Percentiles rank a stretch among this genome's conserved stretches.
Evolutionary conservation across 2,888 invertebrate species (phyloP).

Genomic region (Acanthosoma haemorrhoidale): DNA sequence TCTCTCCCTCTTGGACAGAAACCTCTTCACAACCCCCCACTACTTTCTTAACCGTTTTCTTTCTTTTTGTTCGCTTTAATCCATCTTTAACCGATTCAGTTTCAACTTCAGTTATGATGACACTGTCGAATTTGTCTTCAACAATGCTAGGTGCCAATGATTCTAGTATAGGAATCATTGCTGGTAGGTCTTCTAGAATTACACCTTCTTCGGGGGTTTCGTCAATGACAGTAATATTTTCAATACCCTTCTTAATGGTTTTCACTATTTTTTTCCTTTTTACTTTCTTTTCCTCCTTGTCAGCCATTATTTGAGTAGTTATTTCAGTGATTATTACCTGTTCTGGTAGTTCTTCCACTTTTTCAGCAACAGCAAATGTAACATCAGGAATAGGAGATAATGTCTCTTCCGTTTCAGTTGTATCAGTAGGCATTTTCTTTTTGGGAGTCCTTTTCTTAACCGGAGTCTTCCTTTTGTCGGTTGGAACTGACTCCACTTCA

Average conservation of each 20-base stretch:
- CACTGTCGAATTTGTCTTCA: conserved; percentile 47
- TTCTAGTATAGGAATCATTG: conserved; percentile 43
- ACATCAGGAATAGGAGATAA: conserved; percentile 27
- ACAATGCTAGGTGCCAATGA: conserved; percentile 41
- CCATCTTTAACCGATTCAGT: conserved; percentile 40
- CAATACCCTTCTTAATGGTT: conserved; percentile 41
- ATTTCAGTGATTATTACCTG: conserved; percentile 45
- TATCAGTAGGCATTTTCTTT: conserved; percentile 3
- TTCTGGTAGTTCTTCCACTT: conserved; percentile 49
- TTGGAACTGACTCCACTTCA: background rate
- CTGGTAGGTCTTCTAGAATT: conserved; percentile 34
- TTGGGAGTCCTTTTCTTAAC: conserved; percentile 41
- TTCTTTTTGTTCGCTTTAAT: conserved; percentile 34
- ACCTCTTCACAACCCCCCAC: conserved; percentile 36
- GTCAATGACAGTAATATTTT: conserved; percentile 24
- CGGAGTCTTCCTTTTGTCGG: too few species aligned
- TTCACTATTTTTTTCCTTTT: conserved; percentile 46
- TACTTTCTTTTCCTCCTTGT: conserved; percentile 48
- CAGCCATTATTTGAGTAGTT: conserved; percentile 41
- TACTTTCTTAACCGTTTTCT: conserved; percentile 34
- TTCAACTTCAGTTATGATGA: conserved; percentile 45
- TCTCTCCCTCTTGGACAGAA: conserved; percentile 31
- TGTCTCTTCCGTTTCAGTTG: conserved; percentile 8
- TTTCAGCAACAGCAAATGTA: conserved; percentile 7
- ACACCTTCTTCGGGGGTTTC: conserved; percentile 44